Conservation (phyloP, 2,113 vertebrate species). For the Gallinago media region DNA sequence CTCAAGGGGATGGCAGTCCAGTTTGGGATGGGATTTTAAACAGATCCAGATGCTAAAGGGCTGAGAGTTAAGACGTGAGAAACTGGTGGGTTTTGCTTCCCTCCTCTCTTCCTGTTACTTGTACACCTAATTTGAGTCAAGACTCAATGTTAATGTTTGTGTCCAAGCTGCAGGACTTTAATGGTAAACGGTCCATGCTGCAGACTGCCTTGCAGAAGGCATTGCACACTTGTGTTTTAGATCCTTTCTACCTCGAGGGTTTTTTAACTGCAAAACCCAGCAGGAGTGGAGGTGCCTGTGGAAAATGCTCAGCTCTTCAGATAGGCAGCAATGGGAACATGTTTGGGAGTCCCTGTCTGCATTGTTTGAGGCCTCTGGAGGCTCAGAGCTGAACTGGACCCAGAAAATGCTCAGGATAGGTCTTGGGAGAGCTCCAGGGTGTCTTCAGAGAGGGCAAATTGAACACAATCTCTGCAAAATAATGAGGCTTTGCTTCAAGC, state of each 20-base stretch:
- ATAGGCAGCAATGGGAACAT: rapidly evolving
- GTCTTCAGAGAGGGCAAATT: neutral
- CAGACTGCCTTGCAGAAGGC: neutral
- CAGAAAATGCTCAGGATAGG: neutral
- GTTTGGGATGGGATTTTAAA: neutral
- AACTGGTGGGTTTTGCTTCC: neutral
- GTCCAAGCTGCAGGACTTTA: neutral
- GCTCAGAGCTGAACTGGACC: neutral
- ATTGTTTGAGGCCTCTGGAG: neutral
- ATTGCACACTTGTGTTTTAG: rapidly evolving
- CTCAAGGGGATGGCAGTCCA: neutral
- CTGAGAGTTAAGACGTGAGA: neutral
- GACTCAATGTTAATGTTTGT: neutral
- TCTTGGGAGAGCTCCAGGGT: neutral
- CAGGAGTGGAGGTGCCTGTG: neutral
- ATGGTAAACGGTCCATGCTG: rapidly evolving
- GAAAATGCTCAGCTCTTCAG: neutral
- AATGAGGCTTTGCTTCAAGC: neutral
- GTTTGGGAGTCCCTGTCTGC: neutral
- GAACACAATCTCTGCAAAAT: neutral
- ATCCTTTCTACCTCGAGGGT: neutral
- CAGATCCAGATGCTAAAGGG: neutral
- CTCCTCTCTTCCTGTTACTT: neutral
- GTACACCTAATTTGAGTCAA: rapidly evolving
- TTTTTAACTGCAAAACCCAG: neutral